Conservation (phyloP, 2,888 invertebrate species). For the Phrixothrix hirtus region DNA sequence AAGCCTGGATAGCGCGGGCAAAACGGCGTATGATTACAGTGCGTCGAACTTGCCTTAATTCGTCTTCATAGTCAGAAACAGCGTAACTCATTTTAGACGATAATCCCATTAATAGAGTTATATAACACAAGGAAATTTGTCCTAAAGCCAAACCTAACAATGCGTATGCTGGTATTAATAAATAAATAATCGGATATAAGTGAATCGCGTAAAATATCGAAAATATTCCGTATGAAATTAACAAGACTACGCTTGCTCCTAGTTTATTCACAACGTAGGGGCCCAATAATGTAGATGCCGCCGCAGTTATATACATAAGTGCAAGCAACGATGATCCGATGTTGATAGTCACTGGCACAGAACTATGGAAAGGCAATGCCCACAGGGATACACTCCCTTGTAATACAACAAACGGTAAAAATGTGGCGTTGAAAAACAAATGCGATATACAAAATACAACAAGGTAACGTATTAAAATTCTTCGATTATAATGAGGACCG, state of each 20-base stretch:
- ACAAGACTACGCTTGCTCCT: constrained; percentile 59
- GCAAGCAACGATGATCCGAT: constrained; percentile 67
- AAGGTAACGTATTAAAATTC: constrained; percentile 58
- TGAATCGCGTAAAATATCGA: constrained; percentile 66
- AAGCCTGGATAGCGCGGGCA: constrained; percentile 60
- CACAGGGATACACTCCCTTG: constrained; percentile 60
- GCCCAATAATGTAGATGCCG: constrained; percentile 60
- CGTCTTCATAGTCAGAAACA: constrained; percentile 56
- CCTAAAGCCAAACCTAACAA: constrained; percentile 64
- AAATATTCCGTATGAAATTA: constrained; percentile 59
- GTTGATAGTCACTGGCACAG: constrained; percentile 37
- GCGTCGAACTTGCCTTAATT: constrained; percentile 43
- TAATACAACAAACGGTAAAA: constrained; percentile 64
- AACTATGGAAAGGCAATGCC: constrained; percentile 49
- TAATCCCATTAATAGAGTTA: constrained; percentile 56
- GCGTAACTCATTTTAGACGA: constrained; percentile 55
- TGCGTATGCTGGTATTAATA: constrained; percentile 60
- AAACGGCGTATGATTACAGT: constrained; percentile 57
- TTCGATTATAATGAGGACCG: constrained; percentile 59
- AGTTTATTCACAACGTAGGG: constrained; percentile 60
- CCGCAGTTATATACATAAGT: constrained; percentile 64
- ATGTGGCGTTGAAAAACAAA: constrained; percentile 66
- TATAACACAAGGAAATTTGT: constrained; percentile 41
- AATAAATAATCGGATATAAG: constrained; percentile 60
- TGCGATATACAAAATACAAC: constrained; percentile 63